Evolutionary conservation across 2,888 invertebrate genomes (phyloP), one percentile per base, ranked within the genome.

Genomic region (Cantharis nigra): DNA sequence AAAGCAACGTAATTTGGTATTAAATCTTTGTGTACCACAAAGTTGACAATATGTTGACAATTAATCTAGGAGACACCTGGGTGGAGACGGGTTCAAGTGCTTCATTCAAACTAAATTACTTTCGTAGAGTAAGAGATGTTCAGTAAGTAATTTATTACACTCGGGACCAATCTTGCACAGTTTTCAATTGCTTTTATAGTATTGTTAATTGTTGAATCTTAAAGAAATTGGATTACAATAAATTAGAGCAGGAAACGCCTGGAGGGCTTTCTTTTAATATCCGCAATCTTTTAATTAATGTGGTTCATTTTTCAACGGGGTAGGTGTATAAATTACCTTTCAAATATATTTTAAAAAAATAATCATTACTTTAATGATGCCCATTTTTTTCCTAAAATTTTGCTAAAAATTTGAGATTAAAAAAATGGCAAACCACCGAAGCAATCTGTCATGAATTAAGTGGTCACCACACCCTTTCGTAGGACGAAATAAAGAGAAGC

Each of bases 41-140:
- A 73, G 14, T 73, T 69, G 73, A 73, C 69, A 73, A 62, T 73
- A 63, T 73, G 73, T 69, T 69, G 69, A 70, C 70, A 74, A 74
- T 74, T 74, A 74, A 74, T 74, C 70, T 74, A 63, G 63, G 28
- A 30, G 74, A 67, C 74, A 74, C 74, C 74, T 74, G 62, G 20
- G 74, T 23, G 62, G 62, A 67, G 16, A 69, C 30, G 49, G 49
- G 70, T 70, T 69, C 62, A 20, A 74, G 64, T 28, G 13, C 49
- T 69, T 28, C 69, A 30, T 69, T 49, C 49, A 49, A 49, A 49
- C 49, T 74, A 70, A 70, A 74, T 74, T 74, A 70, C 72, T 72
- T 69, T 14, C 18, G 13, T 7, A 67, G 65, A 20, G 20, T 73
- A 67, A 13, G 23, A 65, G 65, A 67, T 67, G 20, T n/a, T 20